Evolutionary conservation across 2,888 invertebrate species (phyloP).

Genomic region (Escarpia spicata): DNA sequence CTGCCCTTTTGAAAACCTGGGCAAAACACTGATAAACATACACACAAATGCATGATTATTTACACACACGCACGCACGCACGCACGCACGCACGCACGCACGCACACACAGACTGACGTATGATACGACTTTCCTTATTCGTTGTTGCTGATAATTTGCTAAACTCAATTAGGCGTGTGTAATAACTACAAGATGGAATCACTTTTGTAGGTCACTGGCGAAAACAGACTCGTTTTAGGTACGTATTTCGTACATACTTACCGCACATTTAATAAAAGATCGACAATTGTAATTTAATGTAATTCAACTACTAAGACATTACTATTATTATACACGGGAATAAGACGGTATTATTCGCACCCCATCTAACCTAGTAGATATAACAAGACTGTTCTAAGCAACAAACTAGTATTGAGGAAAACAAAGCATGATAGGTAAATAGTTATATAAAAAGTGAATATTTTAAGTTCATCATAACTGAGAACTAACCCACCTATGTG

Average conservation of each 20-base stretch:
- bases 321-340: background rate
- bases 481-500: background rate
- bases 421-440: background rate
- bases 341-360: background rate
- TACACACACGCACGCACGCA: background rate
- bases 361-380: background rate
- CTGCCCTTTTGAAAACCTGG: too few relatives aligned
- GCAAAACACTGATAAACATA: too few relatives aligned
- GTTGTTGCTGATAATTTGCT: too few relatives aligned
- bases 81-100: too few relatives aligned
- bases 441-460: too few relatives aligned
- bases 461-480: too few relatives aligned
- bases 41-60: background rate
- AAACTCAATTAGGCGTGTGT: too few relatives aligned
- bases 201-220: background rate
- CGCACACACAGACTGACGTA: too few relatives aligned
- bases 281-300: background rate
- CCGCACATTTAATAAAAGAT: background rate
- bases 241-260: background rate
- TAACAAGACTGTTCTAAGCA: background rate
- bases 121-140: too few relatives aligned
- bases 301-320: background rate
- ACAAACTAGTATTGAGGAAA: background rate
- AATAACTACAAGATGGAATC: background rate
- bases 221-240: background rate